Percentiles rank a stretch among this genome's conserved stretches.
These are phyloP conservation scores for Sebastes matsubarae DNA, from an alignment of 2,797 vertebrate genomes.

Conservation along the genomic window DNA sequence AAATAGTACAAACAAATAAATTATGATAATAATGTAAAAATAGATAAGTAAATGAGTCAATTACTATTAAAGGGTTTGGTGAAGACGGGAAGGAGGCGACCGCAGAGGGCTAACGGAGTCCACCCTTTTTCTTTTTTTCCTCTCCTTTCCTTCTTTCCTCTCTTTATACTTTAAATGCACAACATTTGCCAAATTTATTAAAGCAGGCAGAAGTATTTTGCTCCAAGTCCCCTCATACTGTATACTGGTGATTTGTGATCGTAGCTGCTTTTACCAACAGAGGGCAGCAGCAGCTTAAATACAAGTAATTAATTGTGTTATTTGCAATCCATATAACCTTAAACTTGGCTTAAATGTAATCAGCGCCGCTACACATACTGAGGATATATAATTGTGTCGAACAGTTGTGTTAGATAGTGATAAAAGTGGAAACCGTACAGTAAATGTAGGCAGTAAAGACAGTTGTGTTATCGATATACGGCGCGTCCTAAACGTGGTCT, in stretches of 20 bases:
- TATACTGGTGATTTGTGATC: neutral
- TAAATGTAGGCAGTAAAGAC: neutral
- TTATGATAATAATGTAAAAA: too few relatives aligned
- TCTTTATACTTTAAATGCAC: neutral
- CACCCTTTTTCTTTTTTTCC: too few relatives aligned
- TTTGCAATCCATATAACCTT: neutral
- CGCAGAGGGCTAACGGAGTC: too few relatives aligned
- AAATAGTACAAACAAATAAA: accelerated
- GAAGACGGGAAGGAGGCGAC: too few relatives aligned
- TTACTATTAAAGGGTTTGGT: too few relatives aligned
- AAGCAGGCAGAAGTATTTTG: neutral
- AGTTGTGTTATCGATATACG: neutral
- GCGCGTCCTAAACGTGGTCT: neutral
- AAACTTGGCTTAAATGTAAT: neutral
- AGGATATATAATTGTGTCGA: neutral
- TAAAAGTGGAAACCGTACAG: neutral
- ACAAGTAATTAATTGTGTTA: neutral
- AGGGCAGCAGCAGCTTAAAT: slow-evolving; percentile 58
- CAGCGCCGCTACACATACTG: neutral
- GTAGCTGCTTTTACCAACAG: slow-evolving; percentile 50
- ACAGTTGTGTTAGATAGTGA: neutral
- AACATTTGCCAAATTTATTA: neutral
- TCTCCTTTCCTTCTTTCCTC: too few relatives aligned
- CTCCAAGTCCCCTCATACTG: neutral
- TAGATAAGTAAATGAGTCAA: too few relatives aligned